Conservation (phyloP, 35 echinoderm and acorn worm species). For the Apostichopus californicus region DNA sequence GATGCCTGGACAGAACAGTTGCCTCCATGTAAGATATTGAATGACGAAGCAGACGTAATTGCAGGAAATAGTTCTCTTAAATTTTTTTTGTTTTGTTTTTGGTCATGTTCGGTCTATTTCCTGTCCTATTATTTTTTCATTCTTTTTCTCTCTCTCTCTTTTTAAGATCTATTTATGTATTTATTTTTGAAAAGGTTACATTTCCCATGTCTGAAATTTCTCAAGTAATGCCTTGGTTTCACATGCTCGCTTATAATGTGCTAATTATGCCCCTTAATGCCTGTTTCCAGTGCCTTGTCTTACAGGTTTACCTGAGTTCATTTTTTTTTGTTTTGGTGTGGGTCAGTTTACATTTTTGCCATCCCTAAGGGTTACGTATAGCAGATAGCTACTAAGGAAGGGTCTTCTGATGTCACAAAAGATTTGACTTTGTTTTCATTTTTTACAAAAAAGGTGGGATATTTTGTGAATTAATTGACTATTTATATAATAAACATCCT, state of each 20-base stretch:
- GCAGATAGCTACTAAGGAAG: too few relatives aligned
- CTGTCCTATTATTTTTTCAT: background rate
- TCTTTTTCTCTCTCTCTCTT: background rate
- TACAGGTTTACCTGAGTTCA: background rate
- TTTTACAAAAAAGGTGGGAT: too few relatives aligned
- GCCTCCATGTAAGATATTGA: constrained; percentile 21
- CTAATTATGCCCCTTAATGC: background rate
- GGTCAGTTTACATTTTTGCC: too few relatives aligned
- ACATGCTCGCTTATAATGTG: background rate
- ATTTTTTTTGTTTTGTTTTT: background rate
- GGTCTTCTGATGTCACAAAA: too few relatives aligned
- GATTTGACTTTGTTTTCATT: too few relatives aligned
- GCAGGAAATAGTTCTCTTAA: too few relatives aligned
- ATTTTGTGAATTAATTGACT: too few relatives aligned
- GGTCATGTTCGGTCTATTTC: background rate
- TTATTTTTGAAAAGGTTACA: background rate
- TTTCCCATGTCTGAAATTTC: background rate
- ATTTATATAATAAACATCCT: too few relatives aligned
- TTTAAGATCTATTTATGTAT: background rate
- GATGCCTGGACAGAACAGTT: constrained; percentile 31
- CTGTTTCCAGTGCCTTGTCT: background rate
- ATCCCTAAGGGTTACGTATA: too few relatives aligned
- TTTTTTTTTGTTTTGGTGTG: too few relatives aligned
- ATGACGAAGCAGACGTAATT: background rate
- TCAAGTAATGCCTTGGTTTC: background rate